Conservation (phyloP, 2,888 invertebrate species). For the Drosophila diplacantha region DNA sequence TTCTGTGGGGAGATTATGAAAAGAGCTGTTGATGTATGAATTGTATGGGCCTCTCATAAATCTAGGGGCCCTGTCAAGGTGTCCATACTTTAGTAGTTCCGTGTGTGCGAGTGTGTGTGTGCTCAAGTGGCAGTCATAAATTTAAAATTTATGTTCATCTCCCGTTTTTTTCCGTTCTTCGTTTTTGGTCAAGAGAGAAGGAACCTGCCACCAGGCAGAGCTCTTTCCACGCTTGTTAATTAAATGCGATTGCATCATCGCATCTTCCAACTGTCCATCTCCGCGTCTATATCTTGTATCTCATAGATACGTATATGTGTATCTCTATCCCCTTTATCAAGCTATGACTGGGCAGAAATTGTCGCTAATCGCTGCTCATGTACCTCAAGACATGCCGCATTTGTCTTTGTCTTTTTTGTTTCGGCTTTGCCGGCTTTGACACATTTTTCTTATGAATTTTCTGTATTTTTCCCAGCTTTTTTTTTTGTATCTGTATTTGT, state of each 20-base stretch:
- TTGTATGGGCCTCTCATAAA: conserved; percentile 55
- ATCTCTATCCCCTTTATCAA: conserved; percentile 22
- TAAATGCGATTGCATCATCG: conserved; percentile 42
- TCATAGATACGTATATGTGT: not conserved
- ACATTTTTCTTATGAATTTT: conserved; percentile 45
- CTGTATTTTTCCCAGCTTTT: conserved; percentile 21
- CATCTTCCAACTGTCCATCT: conserved; percentile 25
- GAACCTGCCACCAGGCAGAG: conserved; percentile 34
- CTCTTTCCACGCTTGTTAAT: conserved; percentile 38
- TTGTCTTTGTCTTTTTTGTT: conserved; percentile 45
- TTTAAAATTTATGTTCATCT: conserved; percentile 65
- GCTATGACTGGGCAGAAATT: conserved; percentile 53
- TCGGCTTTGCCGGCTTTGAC: conserved; percentile 34
- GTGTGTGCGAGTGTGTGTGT: conserved; percentile 37
- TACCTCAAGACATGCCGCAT: conserved; percentile 44
- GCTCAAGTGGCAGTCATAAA: conserved; percentile 65
- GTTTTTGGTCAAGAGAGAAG: conserved; percentile 32
- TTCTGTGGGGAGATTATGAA: conserved; percentile 62
- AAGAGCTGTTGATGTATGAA: conserved; percentile 67
- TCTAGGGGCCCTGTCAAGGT: conserved; percentile 49
- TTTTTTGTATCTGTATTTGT: not conserved
- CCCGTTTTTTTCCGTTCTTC: conserved; percentile 23
- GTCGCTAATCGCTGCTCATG: conserved; percentile 55
- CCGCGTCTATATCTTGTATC: not conserved
- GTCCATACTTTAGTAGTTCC: conserved; percentile 28